Percentiles rank a stretch among this genome's conserved stretches.
Evolutionary conservation across 2,888 invertebrate genomes (phyloP).

Genomic region (Heterodera filipjevi): DNA sequence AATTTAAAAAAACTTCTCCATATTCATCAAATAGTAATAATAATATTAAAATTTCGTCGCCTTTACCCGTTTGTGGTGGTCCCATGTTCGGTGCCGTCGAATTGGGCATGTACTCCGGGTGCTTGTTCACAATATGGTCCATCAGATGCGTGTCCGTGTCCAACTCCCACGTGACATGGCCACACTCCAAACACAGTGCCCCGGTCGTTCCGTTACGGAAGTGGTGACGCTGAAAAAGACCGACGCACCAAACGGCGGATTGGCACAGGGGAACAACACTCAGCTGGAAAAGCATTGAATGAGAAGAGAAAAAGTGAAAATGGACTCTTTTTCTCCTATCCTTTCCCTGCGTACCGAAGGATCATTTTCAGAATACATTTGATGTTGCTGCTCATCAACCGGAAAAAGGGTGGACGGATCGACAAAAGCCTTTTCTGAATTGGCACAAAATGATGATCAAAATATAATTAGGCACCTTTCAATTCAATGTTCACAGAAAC

Average conservation of each 20-base stretch:
- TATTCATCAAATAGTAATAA: no score
- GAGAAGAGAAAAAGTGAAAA: not conserved
- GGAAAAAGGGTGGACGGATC: not conserved
- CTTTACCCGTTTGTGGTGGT: not conserved
- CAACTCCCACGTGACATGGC: not conserved
- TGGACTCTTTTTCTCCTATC: not conserved
- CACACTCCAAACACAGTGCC: constrained; percentile 2
- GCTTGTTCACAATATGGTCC: not conserved
- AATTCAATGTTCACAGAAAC: not conserved
- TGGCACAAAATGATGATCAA: not conserved
- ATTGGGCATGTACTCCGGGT: not conserved
- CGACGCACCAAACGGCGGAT: not conserved
- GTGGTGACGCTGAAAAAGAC: not conserved
- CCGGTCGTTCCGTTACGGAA: not conserved
- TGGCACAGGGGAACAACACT: no score
- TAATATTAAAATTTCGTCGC: no score
- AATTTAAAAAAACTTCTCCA: no score
- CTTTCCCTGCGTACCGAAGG: not conserved
- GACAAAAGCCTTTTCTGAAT: not conserved
- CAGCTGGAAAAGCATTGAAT: no score
- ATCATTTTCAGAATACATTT: not conserved
- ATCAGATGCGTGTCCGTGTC: not conserved
- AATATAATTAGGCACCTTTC: not conserved
- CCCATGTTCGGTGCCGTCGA: not conserved
- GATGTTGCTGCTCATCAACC: not conserved